Evolutionary conservation across 1,140 invertebrate species (phyloP), one percentile per base, ranked within the genome.

Genomic region (Medauroidea extradentata): DNA sequence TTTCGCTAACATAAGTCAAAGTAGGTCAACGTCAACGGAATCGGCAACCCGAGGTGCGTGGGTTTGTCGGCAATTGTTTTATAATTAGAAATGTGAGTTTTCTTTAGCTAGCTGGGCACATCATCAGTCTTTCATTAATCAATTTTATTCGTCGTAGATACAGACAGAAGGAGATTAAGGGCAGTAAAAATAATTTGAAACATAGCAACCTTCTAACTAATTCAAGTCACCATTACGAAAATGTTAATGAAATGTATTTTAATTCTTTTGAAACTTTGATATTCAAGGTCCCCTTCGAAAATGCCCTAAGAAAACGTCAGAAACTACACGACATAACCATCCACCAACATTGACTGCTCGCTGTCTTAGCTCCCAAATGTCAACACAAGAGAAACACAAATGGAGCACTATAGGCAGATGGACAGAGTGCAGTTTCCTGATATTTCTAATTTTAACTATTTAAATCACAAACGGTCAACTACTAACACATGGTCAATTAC

Each of bases 401-500:
- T 51, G 7, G 9, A 25, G 19, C 5, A 21, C 2, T 51, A 11
- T 18, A 21, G 24, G 21, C 24, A 51, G 24, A 51, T 51, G 49
- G 2, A 1, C 5, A 9, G 2, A 21, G 49, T 27, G 21, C 19
- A 3, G n/a, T 51, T 3, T 25, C 24, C 49, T 19, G 19, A 3
- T 8, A 23, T 51, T n/a, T 2, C 49, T 51, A 0, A 51, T 21
- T 51, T 51, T 11, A 51, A 51, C 9, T 5, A 23, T 25, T 51
- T 51, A 14, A 1, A n/a, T 51, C 27, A 0, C 4, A 51, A 51
- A 51, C 1, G 49, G 49, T 51, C 49, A 51, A 21, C 24, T 51
- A 51, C 49, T 51, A 18, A 25, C 49, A 51, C 49, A 51, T 25
- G 49, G 49, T 51, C 49, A 51, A 51, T 27, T 25, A 3, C 24